Conservation (phyloP, 1,140 invertebrate genomes). For the Drosophila nigrodunni region DNA sequence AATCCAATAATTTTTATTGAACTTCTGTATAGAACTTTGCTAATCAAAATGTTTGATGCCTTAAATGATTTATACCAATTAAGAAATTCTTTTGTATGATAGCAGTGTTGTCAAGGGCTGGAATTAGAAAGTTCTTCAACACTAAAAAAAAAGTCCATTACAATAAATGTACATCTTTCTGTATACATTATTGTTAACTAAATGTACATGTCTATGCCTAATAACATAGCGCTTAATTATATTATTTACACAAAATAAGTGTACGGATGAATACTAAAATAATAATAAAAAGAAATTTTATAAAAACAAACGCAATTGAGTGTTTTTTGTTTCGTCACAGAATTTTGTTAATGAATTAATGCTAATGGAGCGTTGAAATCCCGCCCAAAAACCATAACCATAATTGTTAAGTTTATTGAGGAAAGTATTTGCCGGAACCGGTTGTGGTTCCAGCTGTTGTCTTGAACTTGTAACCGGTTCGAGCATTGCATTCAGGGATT, state of each 20-base stretch:
- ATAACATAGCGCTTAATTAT: constrained; percentile 53
- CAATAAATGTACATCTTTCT: constrained; percentile 8
- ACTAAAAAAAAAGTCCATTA: constrained; percentile 62
- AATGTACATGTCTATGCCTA: constrained; percentile 28
- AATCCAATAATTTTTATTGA: constrained; percentile 33
- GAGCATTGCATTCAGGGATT: neutral
- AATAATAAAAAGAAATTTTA: constrained; percentile 65
- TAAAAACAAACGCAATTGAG: constrained; percentile 40
- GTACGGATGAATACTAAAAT: constrained; percentile 60
- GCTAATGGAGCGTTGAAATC: constrained; percentile 48
- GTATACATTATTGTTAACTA: constrained; percentile 25
- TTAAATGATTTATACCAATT: constrained; percentile 48
- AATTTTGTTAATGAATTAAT: constrained; percentile 28
- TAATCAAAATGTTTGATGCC: constrained; percentile 73
- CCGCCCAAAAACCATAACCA: constrained; percentile 44
- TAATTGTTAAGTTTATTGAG: constrained; percentile 61
- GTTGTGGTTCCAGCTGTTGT: constrained; percentile 49
- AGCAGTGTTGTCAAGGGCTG: constrained; percentile 26
- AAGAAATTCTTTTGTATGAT: constrained; percentile 31
- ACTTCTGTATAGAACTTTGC: constrained; percentile 29
- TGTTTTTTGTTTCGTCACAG: constrained; percentile 1
- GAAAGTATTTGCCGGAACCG: constrained; percentile 56
- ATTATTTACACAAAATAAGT: constrained; percentile 70
- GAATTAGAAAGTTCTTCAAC: constrained; percentile 33
- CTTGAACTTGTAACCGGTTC: constrained; percentile 33